Evolutionary conservation across 92 coral and sea anemone species (phyloP).

Genomic region (Desmophyllum pertusum): DNA sequence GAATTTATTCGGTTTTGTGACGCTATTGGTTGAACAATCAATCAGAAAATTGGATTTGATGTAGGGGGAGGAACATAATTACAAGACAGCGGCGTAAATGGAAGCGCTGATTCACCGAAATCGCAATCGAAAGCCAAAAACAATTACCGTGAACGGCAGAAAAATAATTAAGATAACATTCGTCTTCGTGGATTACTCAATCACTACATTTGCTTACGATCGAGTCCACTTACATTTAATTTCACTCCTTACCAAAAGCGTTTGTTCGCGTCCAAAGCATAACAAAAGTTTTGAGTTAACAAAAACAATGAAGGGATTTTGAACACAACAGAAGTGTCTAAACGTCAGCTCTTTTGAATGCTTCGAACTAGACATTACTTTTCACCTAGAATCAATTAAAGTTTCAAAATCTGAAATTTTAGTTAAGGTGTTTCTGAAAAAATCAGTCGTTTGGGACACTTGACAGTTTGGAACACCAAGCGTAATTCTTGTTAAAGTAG

Average conservation of each 20-base stretch:
- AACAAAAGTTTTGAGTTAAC: neutral
- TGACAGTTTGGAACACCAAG: neutral
- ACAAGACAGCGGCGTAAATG: neutral
- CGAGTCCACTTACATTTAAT: neutral
- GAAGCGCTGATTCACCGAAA: neutral
- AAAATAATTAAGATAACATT: neutral
- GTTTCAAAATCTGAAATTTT: neutral
- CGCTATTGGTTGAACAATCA: neutral
- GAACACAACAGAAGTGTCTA: neutral
- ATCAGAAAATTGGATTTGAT: neutral
- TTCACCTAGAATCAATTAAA: neutral
- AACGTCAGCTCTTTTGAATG: neutral
- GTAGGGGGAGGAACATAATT: neutral
- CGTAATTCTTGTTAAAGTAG: neutral
- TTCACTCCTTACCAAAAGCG: neutral
- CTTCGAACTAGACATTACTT: neutral
- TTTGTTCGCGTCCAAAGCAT: neutral
- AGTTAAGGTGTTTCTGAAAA: neutral
- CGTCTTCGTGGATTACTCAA: neutral
- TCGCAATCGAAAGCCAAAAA: no score
- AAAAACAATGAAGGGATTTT: neutral
- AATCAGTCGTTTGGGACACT: neutral
- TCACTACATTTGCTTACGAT: neutral
- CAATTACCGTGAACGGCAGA: neutral
- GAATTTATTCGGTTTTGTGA: neutral